Conservation (phyloP, 2,888 invertebrate species). For the Sabatieria punctata region DNA sequence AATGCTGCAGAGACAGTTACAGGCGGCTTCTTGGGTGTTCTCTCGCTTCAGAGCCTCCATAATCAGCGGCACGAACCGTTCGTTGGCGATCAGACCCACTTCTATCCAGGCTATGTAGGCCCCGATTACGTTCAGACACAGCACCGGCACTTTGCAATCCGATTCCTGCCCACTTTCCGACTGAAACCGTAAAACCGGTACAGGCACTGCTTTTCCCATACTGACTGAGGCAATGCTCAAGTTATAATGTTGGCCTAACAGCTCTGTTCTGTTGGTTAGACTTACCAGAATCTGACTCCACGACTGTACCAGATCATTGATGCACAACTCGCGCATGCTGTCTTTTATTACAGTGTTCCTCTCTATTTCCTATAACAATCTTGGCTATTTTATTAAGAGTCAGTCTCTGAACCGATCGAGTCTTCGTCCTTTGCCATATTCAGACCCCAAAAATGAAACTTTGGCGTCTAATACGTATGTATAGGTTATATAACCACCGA, state of each 20-base stretch:
- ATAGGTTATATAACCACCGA: too few relatives aligned
- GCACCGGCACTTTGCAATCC: constrained; percentile 16
- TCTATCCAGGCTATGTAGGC: constrained; percentile 45
- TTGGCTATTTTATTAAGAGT: too few relatives aligned
- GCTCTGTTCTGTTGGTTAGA: too few relatives aligned
- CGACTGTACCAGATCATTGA: constrained; percentile 40
- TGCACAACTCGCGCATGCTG: constrained; percentile 40
- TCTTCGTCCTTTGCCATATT: too few relatives aligned
- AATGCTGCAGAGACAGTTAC: constrained; percentile 41
- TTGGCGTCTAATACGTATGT: too few relatives aligned
- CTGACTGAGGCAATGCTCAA: too few relatives aligned
- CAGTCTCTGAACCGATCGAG: too few relatives aligned
- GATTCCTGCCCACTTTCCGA: too few relatives aligned
- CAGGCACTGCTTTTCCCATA: too few relatives aligned
- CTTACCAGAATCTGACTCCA: constrained; percentile 43
- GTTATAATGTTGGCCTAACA: too few relatives aligned
- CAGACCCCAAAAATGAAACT: too few relatives aligned
- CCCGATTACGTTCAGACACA: constrained; percentile 41
- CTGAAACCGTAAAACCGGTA: too few relatives aligned
- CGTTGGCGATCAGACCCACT: constrained; percentile 42
- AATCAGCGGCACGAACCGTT: constrained; percentile 39
- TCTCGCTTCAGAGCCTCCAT: constrained; percentile 19
- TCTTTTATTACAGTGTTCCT: constrained; percentile 42
- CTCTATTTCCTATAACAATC: constrained; percentile 33
- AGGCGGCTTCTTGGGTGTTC: constrained; percentile 36